Conservation (phyloP, 2,888 invertebrate species). For the Villa cingulata region DNA sequence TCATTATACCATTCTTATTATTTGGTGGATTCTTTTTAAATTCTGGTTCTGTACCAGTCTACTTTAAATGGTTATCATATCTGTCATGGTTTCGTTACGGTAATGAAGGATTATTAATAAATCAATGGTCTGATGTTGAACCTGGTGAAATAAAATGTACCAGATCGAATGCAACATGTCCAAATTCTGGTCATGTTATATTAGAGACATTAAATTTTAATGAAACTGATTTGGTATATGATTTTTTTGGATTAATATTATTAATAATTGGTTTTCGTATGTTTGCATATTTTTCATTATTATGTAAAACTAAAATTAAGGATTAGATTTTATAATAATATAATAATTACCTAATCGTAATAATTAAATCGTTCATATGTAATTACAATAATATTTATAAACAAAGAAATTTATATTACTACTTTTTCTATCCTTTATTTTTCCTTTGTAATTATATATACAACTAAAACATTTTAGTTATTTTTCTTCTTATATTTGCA, state of each 20-base stretch:
- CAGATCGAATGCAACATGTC: slow-evolving; percentile 60
- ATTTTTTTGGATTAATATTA: slow-evolving; percentile 54
- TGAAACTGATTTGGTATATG: slow-evolving; percentile 52
- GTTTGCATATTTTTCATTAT: slow-evolving; percentile 54
- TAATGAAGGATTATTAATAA: slow-evolving; percentile 75
- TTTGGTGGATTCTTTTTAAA: slow-evolving; percentile 95
- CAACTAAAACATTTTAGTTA: too few species aligned
- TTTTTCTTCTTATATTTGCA: too few species aligned
- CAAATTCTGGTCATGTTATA: slow-evolving; percentile 61
- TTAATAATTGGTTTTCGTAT: slow-evolving; percentile 62
- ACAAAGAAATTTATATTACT: too few species aligned
- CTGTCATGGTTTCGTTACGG: slow-evolving; percentile 88
- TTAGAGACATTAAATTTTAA: slow-evolving; percentile 65
- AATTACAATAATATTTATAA: too few species aligned
- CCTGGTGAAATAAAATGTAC: slow-evolving; percentile 60
- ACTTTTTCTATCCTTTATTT: too few species aligned
- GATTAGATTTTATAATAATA: too few species aligned
- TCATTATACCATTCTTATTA: slow-evolving; percentile 83
- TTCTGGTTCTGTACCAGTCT: slow-evolving; percentile 72
- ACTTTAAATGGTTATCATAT: slow-evolving; percentile 75
- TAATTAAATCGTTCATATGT: too few species aligned
- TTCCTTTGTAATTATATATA: too few species aligned
- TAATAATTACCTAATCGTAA: too few species aligned
- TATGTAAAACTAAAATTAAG: neutral
- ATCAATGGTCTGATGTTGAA: slow-evolving; percentile 74